Evolutionary conservation across 37 sponge, comb jelly and placozoan species (phyloP).

Genomic region (Diacarnus erythraeanus): DNA sequence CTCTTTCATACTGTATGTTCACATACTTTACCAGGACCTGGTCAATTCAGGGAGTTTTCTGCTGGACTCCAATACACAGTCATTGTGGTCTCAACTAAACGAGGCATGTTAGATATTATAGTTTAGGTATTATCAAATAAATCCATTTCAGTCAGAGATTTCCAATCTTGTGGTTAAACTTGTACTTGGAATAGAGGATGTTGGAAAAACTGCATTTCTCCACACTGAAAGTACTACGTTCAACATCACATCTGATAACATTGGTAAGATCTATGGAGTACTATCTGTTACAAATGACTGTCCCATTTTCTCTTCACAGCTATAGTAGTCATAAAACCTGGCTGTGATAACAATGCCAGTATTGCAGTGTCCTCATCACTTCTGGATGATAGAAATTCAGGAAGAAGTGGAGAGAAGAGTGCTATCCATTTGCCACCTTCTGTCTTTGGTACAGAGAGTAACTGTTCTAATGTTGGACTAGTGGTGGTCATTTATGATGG

Average conservation of each 20-base stretch:
- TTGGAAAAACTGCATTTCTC: not conserved
- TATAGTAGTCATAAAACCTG: conserved; percentile 19
- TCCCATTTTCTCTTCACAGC: not conserved
- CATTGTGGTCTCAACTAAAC: conserved; percentile 3
- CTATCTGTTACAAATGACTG: conserved; percentile 6
- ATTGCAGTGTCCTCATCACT: conserved; percentile 21
- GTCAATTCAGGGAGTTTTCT: conserved; percentile 25
- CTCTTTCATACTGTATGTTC: too few species aligned
- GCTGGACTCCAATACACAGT: not conserved
- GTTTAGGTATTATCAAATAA: not conserved
- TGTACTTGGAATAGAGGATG: not conserved
- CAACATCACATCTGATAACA: conserved; percentile 30
- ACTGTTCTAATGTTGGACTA: conserved; percentile 33
- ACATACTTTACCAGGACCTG: conserved; percentile 15
- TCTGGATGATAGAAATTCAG: not conserved
- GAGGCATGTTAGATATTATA: not conserved
- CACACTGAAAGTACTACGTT: not conserved
- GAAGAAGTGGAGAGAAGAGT: not conserved
- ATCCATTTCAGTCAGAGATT: not conserved
- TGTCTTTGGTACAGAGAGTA: conserved; percentile 7
- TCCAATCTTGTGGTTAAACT: conserved; percentile 2
- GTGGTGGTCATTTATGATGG: conserved; percentile 30
- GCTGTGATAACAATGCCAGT: not conserved
- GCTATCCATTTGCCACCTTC: conserved; percentile 17
- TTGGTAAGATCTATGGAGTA: not conserved